Base-by-base conservation (phyloP, 64 coral and sea anemone species). In the Dendronephthya gigantea region DNA sequence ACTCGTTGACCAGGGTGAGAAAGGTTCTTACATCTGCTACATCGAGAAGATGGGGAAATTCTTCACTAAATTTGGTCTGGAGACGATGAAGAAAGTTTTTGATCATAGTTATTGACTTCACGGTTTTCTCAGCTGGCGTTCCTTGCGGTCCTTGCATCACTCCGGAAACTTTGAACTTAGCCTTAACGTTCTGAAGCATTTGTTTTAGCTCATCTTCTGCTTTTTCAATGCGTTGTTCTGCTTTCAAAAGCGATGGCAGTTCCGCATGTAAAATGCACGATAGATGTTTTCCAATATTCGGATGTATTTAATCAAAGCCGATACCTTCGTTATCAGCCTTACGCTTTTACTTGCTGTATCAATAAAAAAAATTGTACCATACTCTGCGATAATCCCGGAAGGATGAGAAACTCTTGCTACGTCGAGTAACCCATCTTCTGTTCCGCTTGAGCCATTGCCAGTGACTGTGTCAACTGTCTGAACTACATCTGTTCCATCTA, bases 71-170 rank as follows among this genome's bases (percentile, higher is more conserved):
- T 85, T 48, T 7, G 45, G 40, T 39, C 40, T 85, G 89, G 40
- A 90, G 89, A 59, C 89, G 69, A 86, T 86, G 89, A 56, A 90
- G 47, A 38, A 90, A 90, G 74, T 86, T 82, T 39, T 90, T 90
- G 36, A 90, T 90, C 14, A 90, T 49, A 47, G 86, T 37, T 81
- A 87, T 40, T 22, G 86, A 74, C 19, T 68, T 48, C 7, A 90
- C 74, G 27, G 84, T 87, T 45, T 87, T 90, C 52, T 83, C 72
- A 28, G 89, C 84, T 65, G 74, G 89, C 2, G 89, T 90, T 10
- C 89, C 89, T 25, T 90, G 84, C 66, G 89, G 89, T 9, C 89
- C 89, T 13, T 86, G 89, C 84, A 90, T 90, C 34, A 82, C 84
- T 82, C 83, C 84, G 45, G 89, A 86, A 30, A 86, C 89, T 86